Evolutionary conservation across 2,113 vertebrate species (phyloP), one percentile per base, ranked within the genome.

Genomic region (Zingel zingel): DNA sequence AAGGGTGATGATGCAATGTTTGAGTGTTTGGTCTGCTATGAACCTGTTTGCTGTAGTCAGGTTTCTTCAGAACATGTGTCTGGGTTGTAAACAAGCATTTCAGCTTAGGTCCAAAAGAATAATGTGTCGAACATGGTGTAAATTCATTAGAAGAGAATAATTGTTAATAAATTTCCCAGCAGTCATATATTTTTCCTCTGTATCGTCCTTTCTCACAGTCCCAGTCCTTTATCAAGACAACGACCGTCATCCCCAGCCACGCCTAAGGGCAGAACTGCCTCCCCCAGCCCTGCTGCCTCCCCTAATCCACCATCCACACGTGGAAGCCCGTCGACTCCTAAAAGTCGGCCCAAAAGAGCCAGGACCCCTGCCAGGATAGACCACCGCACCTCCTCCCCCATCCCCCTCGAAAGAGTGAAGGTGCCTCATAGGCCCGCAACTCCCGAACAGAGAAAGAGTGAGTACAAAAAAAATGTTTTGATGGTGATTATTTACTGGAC

Each of bases 201-300:
- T 58, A 8, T 77, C 58, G 33, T 74, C n/a, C 12, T 39, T 25
- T 70, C n/a, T 27, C 86, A 3, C 65, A 95, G 93, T 82, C 93
- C 94, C 61, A 97, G 97, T 93, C 95, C 96, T 0, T 90, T 96
- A 62, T 94, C 95, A 19, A 97, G 96, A 93, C 95, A 95, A 64
- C 95, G 96, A 62, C 95, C 96, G 0, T 94, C 95, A 0, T 98
- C 97, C 23, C 97, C 98, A 1, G 95, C 95, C 57, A 90, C 93
- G 1, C 92, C 95, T 15, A 97, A 94, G 66, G 95, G 92, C 30
- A 95, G 96, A 69, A 93, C 96, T 0, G 93, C 96, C 0, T 97
- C 97, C 7, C 96, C 97, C 16, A 96, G 95, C 84, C 96, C 92
- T 8, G 96, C 91, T 10, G 83, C 81, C 6, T 94, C 97, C 19